These are phyloP conservation scores for Sphaeramia orbicularis DNA, from an alignment of 2,797 vertebrate species.

Conservation along the genomic window DNA sequence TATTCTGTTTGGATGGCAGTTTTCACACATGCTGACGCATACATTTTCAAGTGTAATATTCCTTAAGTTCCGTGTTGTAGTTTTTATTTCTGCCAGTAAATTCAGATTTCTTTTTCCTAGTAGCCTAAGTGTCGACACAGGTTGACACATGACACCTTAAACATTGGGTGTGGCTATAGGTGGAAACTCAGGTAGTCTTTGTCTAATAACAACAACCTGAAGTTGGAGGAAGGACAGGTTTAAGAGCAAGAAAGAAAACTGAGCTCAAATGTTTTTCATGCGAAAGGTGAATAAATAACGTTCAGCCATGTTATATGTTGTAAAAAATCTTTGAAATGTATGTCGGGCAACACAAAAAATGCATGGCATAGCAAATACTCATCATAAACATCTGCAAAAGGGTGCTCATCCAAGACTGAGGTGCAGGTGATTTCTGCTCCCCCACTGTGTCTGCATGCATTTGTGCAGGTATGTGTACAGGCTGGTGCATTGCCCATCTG, in stretches of 20 bases:
- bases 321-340: slow-evolving; percentile 7
- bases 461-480: neutral
- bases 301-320: neutral
- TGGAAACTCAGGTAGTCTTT: slow-evolving; percentile 68
- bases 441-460: slow-evolving; percentile 18
- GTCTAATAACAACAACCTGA: slow-evolving; percentile 42
- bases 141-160: slow-evolving; percentile 73
- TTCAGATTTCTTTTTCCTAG: slow-evolving; percentile 47
- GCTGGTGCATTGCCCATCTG: slow-evolving; percentile 5
- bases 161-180: slow-evolving; percentile 31
- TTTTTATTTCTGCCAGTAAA: slow-evolving; percentile 31
- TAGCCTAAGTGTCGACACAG: slow-evolving; percentile 39
- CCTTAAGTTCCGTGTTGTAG: neutral
- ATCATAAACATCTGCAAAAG: neutral
- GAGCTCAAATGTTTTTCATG: neutral
- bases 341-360: no score
- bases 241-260: slow-evolving; percentile 17
- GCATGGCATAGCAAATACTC: no score
- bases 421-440: neutral
- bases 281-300: neutral
- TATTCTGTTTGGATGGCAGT: slow-evolving; percentile 7
- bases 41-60: neutral
- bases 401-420: no score
- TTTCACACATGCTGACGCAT: slow-evolving; percentile 7
- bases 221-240: slow-evolving; percentile 22